phyloP scores from a whole-genome alignment of 2,888 invertebrate species.

The Spilarctia lutea region DNA sequence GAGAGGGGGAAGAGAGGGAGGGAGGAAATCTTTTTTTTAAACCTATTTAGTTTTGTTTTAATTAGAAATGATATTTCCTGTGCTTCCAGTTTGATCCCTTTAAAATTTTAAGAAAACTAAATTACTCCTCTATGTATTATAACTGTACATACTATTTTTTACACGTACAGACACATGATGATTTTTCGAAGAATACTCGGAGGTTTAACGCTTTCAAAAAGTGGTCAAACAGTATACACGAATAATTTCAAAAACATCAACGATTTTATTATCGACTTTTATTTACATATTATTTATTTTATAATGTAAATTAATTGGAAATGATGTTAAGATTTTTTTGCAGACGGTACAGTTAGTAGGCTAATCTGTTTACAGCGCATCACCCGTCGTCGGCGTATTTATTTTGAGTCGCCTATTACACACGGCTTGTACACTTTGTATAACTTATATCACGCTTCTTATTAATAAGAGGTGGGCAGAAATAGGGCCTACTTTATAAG shows the following conservation, averaged over 20 bases:
- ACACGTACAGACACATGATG: too few species aligned
- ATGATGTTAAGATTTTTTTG: constrained; percentile 44
- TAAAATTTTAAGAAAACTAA: too few species aligned
- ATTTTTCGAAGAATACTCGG: too few species aligned
- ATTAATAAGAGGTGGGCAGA: not conserved
- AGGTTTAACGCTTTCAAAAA: too few species aligned
- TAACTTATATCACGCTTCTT: constrained; percentile 17
- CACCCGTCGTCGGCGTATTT: constrained; percentile 59
- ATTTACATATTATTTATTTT: not conserved
- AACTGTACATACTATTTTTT: too few species aligned
- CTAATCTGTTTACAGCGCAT: constrained; percentile 73
- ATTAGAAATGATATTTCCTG: not conserved
- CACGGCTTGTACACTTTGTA: constrained; percentile 19
- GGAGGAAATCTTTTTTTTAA: too few species aligned
- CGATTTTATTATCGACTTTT: too few species aligned
- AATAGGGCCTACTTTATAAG: not conserved
- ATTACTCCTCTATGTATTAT: too few species aligned
- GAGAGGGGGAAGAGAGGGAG: too few species aligned
- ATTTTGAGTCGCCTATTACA: constrained; percentile 52
- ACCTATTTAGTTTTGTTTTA: too few species aligned
- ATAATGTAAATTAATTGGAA: not conserved
- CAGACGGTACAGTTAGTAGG: constrained; percentile 67
- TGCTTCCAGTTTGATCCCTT: not conserved
- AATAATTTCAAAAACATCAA: too few species aligned
- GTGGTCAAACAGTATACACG: too few species aligned